A percentile compares a stretch with the other conserved stretches of the same genome.
Evolutionary conservation across 2,888 invertebrate genomes (phyloP).

Genomic region (Digitonthophagus gazella): DNA sequence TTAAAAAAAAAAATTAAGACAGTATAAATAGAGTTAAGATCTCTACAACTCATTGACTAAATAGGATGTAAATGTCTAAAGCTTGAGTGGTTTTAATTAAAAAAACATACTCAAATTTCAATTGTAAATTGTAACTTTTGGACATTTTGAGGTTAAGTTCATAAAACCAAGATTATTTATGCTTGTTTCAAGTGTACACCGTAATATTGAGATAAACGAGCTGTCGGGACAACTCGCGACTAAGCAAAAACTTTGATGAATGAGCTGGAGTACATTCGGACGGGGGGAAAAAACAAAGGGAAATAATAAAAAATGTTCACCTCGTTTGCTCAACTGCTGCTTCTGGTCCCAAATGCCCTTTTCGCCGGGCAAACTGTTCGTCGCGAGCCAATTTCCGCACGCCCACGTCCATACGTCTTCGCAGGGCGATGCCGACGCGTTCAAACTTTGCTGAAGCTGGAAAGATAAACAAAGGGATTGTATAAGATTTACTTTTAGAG

Average conservation of each 20-base stretch:
- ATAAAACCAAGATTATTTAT: too few species aligned
- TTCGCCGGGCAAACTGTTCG: slow-evolving; percentile 50
- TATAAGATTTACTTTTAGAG: not conserved
- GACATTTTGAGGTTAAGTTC: too few species aligned
- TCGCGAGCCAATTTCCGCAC: slow-evolving; percentile 55
- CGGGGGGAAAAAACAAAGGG: not conserved
- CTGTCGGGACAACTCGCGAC: too few species aligned
- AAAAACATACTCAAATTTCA: too few species aligned
- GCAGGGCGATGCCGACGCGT: slow-evolving; percentile 53
- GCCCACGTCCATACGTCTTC: slow-evolving; percentile 51
- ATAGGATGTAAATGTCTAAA: too few species aligned
- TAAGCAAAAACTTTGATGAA: not conserved
- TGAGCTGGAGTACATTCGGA: not conserved
- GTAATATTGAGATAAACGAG: too few species aligned
- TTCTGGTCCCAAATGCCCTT: slow-evolving; percentile 52
- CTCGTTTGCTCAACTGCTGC: slow-evolving; percentile 47
- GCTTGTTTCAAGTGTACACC: too few species aligned
- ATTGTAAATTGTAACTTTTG: too few species aligned
- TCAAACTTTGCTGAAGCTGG: slow-evolving; percentile 53
- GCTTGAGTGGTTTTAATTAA: too few species aligned
- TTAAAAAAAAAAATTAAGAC: too few species aligned
- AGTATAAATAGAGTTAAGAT: too few species aligned
- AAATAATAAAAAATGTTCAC: slow-evolving; percentile 38
- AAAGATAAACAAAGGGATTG: slow-evolving; percentile 35
- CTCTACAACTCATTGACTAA: too few species aligned